A percentile compares a stretch with the other conserved stretches of the same genome.
Evolutionary conservation across 1,140 invertebrate species (phyloP).

Genomic region (Metaphire vulgaris): DNA sequence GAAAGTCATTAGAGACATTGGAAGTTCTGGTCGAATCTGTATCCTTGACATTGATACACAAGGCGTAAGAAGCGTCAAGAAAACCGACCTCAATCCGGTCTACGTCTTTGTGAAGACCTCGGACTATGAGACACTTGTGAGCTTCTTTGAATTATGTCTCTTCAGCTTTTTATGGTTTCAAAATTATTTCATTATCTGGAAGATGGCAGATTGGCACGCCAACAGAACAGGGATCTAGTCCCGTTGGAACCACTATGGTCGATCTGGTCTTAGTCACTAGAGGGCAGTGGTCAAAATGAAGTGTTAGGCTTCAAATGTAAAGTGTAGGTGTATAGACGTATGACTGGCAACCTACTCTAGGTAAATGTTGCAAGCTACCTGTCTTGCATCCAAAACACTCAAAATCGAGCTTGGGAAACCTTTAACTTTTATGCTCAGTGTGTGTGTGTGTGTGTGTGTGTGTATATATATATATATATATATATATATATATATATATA

Average conservation of each 20-base stretch:
- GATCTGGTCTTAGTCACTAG: not conserved
- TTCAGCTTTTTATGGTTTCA: not conserved
- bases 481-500: slow-evolving; percentile 15
- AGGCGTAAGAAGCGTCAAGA: slow-evolving; percentile 87
- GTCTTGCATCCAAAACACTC: not conserved
- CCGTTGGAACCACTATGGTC: not conserved
- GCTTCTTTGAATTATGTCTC: not conserved
- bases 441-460: not conserved
- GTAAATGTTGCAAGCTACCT: not conserved
- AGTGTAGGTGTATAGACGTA: not conserved
- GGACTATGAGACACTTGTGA: slow-evolving; percentile 61
- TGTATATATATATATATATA: slow-evolving; percentile 3
- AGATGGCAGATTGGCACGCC: not conserved
- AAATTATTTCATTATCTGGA: not conserved
- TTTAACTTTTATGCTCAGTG: not conserved
- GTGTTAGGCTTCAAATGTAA: not conserved
- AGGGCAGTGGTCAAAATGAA: not conserved
- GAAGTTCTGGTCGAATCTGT: slow-evolving; percentile 74
- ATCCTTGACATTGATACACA: slow-evolving; percentile 93
- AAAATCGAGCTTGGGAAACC: not conserved
- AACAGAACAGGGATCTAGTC: too few species aligned
- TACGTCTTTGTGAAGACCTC: slow-evolving; percentile 92
- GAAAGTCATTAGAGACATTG: slow-evolving; percentile 73
- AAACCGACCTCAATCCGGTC: slow-evolving; percentile 71
- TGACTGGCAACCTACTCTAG: not conserved